A percentile compares a stretch with the other conserved stretches of the same genome.
phyloP scores from a whole-genome alignment of 2,888 invertebrate species.

The Aquatica leii region DNA sequence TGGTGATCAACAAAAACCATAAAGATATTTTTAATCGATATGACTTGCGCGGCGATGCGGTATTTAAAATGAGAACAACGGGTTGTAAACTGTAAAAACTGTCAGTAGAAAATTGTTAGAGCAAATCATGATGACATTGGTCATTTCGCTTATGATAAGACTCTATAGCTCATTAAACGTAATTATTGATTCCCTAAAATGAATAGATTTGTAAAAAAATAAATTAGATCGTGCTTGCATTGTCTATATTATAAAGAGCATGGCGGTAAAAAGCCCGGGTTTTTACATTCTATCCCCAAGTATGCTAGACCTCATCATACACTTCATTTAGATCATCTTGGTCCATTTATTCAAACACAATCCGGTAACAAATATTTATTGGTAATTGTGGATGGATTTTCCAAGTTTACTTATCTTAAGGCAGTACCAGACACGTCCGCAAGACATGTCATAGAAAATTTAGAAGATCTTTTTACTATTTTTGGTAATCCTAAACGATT shows the following conservation, averaged over 20 bases:
- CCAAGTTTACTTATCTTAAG: too few relatives aligned
- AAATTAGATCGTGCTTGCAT: constrained; percentile 10
- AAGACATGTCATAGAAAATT: too few relatives aligned
- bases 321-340: too few relatives aligned
- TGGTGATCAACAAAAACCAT: constrained; percentile 19
- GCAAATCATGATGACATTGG: constrained; percentile 45
- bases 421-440: too few relatives aligned
- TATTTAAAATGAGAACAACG: constrained; percentile 31
- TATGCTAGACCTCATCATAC: constrained; percentile 15
- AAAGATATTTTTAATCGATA: constrained; percentile 36
- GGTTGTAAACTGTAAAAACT: constrained; percentile 36
- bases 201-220: constrained; percentile 25
- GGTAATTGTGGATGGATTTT: constrained; percentile 36
- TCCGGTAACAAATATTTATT: constrained; percentile 31
- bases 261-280: constrained; percentile 19
- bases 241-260: constrained; percentile 20
- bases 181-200: constrained; percentile 45
- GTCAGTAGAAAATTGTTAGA: constrained; percentile 41
- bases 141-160: constrained; percentile 48
- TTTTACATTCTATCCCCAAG: constrained; percentile 14
- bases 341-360: too few relatives aligned
- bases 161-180: constrained; percentile 35
- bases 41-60: constrained; percentile 32
- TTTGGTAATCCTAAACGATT: too few relatives aligned
- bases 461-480: too few relatives aligned